Conservation (phyloP, 2,888 invertebrate genomes). For the Pilophorus perplexus region DNA sequence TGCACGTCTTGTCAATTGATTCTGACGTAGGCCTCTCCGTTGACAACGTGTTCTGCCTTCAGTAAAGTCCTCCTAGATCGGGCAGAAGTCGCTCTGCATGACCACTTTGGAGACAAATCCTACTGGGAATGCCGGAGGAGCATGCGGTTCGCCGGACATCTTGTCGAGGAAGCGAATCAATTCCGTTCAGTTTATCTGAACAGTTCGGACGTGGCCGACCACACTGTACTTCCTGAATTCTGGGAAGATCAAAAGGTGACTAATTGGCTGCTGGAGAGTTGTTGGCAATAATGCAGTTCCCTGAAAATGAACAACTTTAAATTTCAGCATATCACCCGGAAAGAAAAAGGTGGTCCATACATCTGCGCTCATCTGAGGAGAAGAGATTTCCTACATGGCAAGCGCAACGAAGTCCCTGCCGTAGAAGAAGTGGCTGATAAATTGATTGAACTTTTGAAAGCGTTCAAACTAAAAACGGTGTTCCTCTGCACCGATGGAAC, state of each 20-base stretch:
- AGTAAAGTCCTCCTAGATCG: slow-evolving; percentile 65
- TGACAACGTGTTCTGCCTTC: not conserved
- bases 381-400: slow-evolving; percentile 77
- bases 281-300: too few species aligned
- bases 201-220: slow-evolving; percentile 61
- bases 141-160: slow-evolving; percentile 77
- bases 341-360: slow-evolving; percentile 65
- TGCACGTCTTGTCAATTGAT: not conserved
- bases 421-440: slow-evolving; percentile 74
- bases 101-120: slow-evolving; percentile 73
- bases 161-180: slow-evolving; percentile 65
- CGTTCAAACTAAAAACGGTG: slow-evolving; percentile 59
- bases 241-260: slow-evolving; percentile 64
- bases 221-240: slow-evolving; percentile 59
- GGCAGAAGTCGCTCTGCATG: slow-evolving; percentile 84
- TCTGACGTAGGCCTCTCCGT: not conserved
- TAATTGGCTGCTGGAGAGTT: too few species aligned
- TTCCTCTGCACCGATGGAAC: slow-evolving; percentile 86
- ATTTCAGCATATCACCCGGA: slow-evolving; percentile 11
- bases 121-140: slow-evolving; percentile 89
- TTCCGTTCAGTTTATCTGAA: slow-evolving; percentile 65
- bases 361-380: slow-evolving; percentile 83
- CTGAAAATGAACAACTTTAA: too few species aligned
- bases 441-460: slow-evolving; percentile 61
- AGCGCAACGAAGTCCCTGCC: slow-evolving; percentile 72